These are phyloP conservation scores for Artibeus jamaicensis DNA, from an alignment of 2,797 vertebrate species.

Conservation along the genomic window DNA sequence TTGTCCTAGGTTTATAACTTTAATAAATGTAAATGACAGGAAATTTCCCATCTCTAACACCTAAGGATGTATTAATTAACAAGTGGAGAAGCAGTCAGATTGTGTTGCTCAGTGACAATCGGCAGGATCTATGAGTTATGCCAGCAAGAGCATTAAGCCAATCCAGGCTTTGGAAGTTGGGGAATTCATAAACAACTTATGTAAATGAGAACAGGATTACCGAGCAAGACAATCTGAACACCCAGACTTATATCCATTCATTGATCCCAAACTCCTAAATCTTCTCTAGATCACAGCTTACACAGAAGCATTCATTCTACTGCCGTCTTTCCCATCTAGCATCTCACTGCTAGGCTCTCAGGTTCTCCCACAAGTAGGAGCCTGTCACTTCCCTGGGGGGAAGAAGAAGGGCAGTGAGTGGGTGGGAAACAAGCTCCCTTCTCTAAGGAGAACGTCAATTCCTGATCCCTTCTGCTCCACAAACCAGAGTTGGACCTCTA, in stretches of 20 bases:
- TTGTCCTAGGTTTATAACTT: neutral
- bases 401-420: neutral
- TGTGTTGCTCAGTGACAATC: conserved; percentile 31
- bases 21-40: neutral
- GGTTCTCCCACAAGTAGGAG: neutral
- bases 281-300: neutral
- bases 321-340: neutral
- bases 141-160: neutral
- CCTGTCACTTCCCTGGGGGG: neutral
- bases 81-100: conserved; percentile 44
- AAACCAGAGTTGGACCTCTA: neutral
- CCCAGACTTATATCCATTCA: neutral
- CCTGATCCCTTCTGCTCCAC: neutral
- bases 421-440: neutral
- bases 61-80: conserved; percentile 62
- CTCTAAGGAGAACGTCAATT: neutral
- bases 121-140: neutral
- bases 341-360: neutral
- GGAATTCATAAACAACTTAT: neutral
- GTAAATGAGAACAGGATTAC: neutral
- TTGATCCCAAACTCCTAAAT: neutral
- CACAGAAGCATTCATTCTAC: neutral
- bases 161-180: neutral
- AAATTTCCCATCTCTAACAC: conserved; percentile 47
- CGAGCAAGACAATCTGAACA: neutral